Percentiles rank a stretch among this genome's conserved stretches.
phyloP scores from a whole-genome alignment of 2,888 invertebrate genomes.

The Malachius bipustulatus region DNA sequence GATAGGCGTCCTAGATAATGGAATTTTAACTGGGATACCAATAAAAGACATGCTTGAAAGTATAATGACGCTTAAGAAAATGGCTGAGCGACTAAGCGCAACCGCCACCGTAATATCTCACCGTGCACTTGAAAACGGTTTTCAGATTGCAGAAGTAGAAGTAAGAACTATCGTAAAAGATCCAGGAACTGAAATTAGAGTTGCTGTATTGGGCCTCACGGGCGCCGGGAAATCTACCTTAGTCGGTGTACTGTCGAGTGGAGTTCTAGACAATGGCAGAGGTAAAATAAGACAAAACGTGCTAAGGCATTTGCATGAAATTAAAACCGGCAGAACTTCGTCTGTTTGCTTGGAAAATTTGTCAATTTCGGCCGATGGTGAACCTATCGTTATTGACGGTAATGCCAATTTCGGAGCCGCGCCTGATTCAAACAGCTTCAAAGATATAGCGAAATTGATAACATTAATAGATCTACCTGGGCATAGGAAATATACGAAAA shows the following conservation, averaged over 20 bases:
- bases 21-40: slow-evolving; percentile 66
- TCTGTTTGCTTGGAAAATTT: neutral
- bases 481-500: neutral
- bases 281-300: neutral
- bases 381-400: neutral
- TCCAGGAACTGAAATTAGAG: neutral
- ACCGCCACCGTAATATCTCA: slow-evolving; percentile 38
- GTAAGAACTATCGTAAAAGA: neutral
- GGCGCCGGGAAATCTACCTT: slow-evolving; percentile 1
- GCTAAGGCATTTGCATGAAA: neutral
- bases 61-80: slow-evolving; percentile 62
- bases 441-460: neutral
- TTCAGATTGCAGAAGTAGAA: neutral
- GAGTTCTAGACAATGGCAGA: neutral
- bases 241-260: neutral
- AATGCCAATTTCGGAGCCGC: neutral
- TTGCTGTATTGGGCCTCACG: neutral
- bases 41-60: slow-evolving; percentile 68
- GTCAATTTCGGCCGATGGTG: neutral
- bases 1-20: slow-evolving; percentile 79
- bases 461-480: neutral
- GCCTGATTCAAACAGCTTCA: neutral
- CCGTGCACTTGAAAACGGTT: neutral
- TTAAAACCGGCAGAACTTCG: neutral
- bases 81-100: slow-evolving; percentile 74